Conservation (phyloP, 2,113 vertebrate species). For the Dinomys branickii region DNA sequence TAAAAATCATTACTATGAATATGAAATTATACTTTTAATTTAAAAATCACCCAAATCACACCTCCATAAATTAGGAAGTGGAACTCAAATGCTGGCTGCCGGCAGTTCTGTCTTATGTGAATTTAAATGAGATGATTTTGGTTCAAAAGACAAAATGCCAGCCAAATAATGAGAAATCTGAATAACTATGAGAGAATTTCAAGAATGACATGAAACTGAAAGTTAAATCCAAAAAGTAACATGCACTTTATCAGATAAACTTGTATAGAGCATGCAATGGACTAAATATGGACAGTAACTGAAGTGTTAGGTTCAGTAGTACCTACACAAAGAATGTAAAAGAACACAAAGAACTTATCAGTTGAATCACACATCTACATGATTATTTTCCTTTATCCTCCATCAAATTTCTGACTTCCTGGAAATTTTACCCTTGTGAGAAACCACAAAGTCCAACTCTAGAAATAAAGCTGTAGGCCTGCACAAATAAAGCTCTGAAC, state of each 20-base stretch:
- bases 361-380: not conserved
- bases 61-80: slow-evolving; percentile 66
- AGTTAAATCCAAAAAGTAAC: slow-evolving; percentile 47
- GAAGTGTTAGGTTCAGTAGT: not conserved
- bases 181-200: slow-evolving; percentile 47
- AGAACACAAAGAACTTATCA: not conserved
- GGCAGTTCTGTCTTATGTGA: slow-evolving; percentile 60
- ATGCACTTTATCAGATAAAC: slow-evolving; percentile 32
- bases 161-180: slow-evolving; percentile 71
- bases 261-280: not conserved
- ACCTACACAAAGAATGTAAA: not conserved
- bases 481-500: not conserved
- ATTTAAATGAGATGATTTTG: slow-evolving; percentile 71
- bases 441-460: not conserved
- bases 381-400: not conserved
- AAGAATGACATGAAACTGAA: slow-evolving; percentile 65
- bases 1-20: slow-evolving; percentile 60
- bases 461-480: not conserved
- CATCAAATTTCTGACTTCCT: not conserved
- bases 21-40: slow-evolving; percentile 71
- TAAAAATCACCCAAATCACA: slow-evolving; percentile 74
- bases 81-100: slow-evolving; percentile 61
- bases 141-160: slow-evolving; percentile 69
- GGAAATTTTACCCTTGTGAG: not conserved
- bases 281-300: not conserved